These are phyloP conservation scores for Baccha elongata DNA, from an alignment of 2,888 invertebrate genomes.

Conservation along the genomic window DNA sequence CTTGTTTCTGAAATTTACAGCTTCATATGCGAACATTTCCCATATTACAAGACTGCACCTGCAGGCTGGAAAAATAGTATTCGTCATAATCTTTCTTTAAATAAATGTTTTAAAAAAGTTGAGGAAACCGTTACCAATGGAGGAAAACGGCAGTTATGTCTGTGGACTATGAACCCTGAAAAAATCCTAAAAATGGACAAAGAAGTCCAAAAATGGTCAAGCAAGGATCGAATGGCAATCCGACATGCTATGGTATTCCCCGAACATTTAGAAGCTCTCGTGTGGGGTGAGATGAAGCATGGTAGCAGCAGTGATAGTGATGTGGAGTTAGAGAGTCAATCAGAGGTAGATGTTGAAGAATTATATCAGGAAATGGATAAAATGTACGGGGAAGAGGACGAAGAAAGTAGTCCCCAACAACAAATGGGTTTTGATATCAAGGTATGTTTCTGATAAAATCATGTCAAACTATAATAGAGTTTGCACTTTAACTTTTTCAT, in stretches of 20 bases:
- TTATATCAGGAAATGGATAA: slow-evolving; percentile 84
- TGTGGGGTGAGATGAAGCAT: slow-evolving; percentile 95
- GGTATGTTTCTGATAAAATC: slow-evolving; percentile 78
- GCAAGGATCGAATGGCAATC: slow-evolving; percentile 96
- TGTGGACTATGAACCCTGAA: slow-evolving; percentile 98
- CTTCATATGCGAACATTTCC: slow-evolving; percentile 99
- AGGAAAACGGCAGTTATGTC: slow-evolving; percentile 92
- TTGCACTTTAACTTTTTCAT: no score
- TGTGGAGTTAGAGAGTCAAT: slow-evolving; percentile 83
- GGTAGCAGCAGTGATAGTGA: slow-evolving; percentile 86
- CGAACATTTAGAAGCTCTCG: slow-evolving; percentile 91
- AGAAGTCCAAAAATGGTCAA: slow-evolving; percentile 98
- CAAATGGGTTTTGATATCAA: slow-evolving; percentile 86
- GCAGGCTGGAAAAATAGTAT: slow-evolving; percentile 99
- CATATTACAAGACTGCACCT: slow-evolving; percentile 98
- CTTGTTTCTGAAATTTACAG: slow-evolving; percentile 99
- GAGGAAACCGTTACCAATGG: slow-evolving; percentile 96
- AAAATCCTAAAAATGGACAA: slow-evolving; percentile 98
- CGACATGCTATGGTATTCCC: slow-evolving; percentile 97
- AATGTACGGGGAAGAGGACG: slow-evolving; percentile 81
- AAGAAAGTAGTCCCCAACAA: slow-evolving; percentile 80
- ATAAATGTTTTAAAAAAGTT: slow-evolving; percentile 99
- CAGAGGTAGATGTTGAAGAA: slow-evolving; percentile 83
- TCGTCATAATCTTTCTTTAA: slow-evolving; percentile 97
- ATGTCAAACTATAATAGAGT: no score